A percentile compares a stretch with the other conserved stretches of the same genome.
Conservation (phyloP, 2,797 vertebrate species). For the Clarias laeviceps region DNA sequence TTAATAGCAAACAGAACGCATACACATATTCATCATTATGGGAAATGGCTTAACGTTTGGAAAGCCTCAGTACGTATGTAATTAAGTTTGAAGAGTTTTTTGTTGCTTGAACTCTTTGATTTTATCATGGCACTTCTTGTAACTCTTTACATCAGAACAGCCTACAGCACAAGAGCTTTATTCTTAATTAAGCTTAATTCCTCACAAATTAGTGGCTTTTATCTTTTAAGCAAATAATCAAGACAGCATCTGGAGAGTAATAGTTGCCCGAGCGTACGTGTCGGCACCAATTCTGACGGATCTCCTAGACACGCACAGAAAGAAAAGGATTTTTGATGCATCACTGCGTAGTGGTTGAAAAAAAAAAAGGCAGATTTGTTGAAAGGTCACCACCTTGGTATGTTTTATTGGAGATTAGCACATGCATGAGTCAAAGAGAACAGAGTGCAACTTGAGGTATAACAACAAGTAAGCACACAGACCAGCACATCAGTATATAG, state of each 20-base stretch:
- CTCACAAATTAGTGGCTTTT: constrained; percentile 28
- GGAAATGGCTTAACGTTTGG: background rate
- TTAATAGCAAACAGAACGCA: constrained; percentile 1
- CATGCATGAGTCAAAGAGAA: constrained; percentile 79
- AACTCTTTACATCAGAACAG: background rate
- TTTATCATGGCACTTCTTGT: constrained; percentile 14
- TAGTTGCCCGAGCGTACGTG: background rate
- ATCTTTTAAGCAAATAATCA: constrained; percentile 13
- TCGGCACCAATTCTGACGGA: background rate
- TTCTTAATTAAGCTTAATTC: constrained; percentile 30
- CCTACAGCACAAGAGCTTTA: background rate
- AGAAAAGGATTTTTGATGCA: background rate
- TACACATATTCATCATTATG: background rate
- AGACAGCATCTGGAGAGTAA: background rate
- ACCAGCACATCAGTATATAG: constrained; percentile 57
- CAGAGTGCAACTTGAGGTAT: constrained; percentile 69
- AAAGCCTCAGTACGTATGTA: background rate
- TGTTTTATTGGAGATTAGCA: constrained; percentile 83
- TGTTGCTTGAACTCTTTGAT: constrained; percentile 5
- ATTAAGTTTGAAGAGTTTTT: constrained; percentile 1
- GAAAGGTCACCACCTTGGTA: constrained; percentile 68
- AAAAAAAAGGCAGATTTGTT: constrained; percentile 2
- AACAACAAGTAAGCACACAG: constrained; percentile 67
- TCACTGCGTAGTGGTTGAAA: background rate
- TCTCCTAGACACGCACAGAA: background rate